Percentiles rank a stretch among this genome's conserved stretches.
Evolutionary conservation across 2,113 vertebrate species (phyloP).

Genomic region (Puffinus mauretanicus): DNA sequence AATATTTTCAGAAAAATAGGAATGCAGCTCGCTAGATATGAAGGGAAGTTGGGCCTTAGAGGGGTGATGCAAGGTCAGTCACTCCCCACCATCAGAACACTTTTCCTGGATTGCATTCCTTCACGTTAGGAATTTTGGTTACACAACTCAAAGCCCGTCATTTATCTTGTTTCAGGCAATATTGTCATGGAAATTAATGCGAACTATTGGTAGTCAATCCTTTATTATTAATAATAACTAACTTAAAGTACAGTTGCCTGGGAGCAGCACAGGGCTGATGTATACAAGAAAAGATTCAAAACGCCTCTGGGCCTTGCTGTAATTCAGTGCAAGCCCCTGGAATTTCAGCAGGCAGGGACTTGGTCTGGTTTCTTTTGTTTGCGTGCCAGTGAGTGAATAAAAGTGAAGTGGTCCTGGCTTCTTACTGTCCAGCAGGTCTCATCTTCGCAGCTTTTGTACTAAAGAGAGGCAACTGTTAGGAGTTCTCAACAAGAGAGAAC

Average conservation of each 20-base stretch:
- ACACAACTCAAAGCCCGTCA: not conserved
- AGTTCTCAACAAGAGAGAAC: not conserved
- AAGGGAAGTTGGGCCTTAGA: not conserved
- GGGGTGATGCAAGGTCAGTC: not conserved
- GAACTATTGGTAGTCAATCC: not conserved
- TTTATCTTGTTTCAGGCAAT: not conserved
- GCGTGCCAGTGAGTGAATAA: not conserved
- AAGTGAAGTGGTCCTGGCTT: not conserved
- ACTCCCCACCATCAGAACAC: not conserved
- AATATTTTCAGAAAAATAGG: not conserved
- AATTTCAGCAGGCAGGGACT: conserved; percentile 36
- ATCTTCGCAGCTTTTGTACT: not conserved
- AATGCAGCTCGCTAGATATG: not conserved
- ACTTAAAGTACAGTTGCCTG: not conserved
- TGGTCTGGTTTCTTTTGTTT: not conserved
- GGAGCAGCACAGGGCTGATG: not conserved
- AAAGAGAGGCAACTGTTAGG: not conserved
- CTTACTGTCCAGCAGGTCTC: not conserved
- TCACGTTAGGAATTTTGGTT: not conserved
- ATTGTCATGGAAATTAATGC: not conserved
- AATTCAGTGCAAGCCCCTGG: not conserved
- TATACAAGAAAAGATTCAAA: not conserved
- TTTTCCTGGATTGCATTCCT: conserved; percentile 13
- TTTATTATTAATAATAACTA: not conserved
- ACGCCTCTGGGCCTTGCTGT: accelerated